These are phyloP conservation scores for Ptychoptera albimana DNA, from an alignment of 2,888 invertebrate genomes.

Conservation along the genomic window DNA sequence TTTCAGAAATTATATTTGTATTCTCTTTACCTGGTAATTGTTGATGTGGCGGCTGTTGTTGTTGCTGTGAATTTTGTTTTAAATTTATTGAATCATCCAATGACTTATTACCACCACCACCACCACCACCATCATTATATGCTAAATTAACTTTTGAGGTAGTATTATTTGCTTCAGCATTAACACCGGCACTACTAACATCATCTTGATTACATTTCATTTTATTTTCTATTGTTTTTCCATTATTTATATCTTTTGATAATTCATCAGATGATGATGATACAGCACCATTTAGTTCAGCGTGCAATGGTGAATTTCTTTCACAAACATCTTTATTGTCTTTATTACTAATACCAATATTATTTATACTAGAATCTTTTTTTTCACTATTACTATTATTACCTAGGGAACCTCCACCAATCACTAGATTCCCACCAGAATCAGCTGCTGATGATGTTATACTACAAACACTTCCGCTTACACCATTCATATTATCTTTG, in stretches of 20 bases:
- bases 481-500: too few relatives aligned
- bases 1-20: background rate
- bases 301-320: too few relatives aligned
- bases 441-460: too few relatives aligned
- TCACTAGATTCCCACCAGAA: too few relatives aligned
- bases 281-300: constrained; percentile 1
- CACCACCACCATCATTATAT: background rate
- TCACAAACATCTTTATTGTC: too few relatives aligned
- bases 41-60: background rate
- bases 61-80: background rate
- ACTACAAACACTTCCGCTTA: too few relatives aligned
- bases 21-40: background rate
- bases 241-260: background rate
- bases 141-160: background rate
- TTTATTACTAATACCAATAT: too few relatives aligned
- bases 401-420: too few relatives aligned
- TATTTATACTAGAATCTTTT: too few relatives aligned
- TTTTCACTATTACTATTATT: too few relatives aligned
- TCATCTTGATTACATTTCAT: constrained; percentile 1
- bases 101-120: background rate
- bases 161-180: constrained; percentile 1
- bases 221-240: constrained; percentile 1
- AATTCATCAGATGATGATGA: constrained; percentile 4
- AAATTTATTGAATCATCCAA: background rate
- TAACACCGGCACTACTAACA: constrained; percentile 3